Percentiles rank a stretch among this genome's conserved stretches.
Evolutionary conservation across 2,888 invertebrate genomes (phyloP).

Genomic region (Cerastis rubricosa): DNA sequence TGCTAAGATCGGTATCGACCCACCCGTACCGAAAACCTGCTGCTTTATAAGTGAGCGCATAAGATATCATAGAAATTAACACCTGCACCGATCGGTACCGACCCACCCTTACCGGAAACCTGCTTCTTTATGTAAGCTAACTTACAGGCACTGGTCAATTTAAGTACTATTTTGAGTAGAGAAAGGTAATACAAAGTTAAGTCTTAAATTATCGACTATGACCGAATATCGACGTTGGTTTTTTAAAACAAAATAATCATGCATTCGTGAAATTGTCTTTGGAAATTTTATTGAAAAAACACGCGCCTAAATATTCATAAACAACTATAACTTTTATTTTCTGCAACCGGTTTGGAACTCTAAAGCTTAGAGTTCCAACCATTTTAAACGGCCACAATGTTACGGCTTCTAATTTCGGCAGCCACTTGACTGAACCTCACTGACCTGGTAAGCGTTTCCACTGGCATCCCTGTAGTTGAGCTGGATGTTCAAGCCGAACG

Average conservation of each 20-base stretch:
- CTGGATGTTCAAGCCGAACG: conserved; percentile 98
- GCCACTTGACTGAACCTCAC: background rate
- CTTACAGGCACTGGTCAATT: background rate
- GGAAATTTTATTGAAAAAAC: no score
- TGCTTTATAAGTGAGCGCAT: no score
- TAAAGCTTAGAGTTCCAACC: background rate
- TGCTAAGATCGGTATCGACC: no score
- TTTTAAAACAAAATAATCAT: background rate
- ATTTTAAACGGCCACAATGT: background rate
- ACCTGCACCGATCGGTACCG: no score
- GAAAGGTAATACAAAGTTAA: background rate
- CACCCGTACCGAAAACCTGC: no score
- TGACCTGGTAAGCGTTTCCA: conserved; percentile 91
- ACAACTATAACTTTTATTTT: background rate
- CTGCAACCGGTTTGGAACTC: background rate
- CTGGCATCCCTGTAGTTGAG: conserved; percentile 96
- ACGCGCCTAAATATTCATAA: background rate
- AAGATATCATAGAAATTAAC: no score
- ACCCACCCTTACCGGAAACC: no score
- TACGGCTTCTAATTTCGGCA: background rate
- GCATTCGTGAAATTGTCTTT: background rate
- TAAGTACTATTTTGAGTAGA: background rate
- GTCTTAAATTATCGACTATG: background rate
- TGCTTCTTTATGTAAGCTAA: no score
- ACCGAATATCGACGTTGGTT: no score